Percentiles rank a stretch among this genome's conserved stretches.
Conservation (phyloP, 1,140 invertebrate genomes). For the Oedothorax gibbosus region DNA sequence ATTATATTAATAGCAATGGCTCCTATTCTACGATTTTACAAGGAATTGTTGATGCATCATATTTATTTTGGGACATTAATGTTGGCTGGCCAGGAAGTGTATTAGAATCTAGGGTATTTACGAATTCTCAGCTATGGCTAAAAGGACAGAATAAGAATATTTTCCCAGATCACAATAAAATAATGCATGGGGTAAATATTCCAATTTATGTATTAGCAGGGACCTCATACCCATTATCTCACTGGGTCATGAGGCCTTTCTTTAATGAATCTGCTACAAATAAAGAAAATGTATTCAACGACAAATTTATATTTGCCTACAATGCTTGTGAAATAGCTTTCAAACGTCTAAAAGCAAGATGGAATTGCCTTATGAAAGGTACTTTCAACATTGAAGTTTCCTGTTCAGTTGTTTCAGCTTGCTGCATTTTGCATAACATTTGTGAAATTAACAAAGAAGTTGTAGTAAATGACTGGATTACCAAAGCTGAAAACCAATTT, state of each 20-base stretch:
- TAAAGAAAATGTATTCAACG: conserved; percentile 37
- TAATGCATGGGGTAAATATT: background rate
- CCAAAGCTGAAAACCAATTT: conserved; percentile 33
- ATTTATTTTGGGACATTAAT: conserved; percentile 48
- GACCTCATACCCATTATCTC: conserved; percentile 29
- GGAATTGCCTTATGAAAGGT: conserved; percentile 25
- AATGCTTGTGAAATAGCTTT: conserved; percentile 46
- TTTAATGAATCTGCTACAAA: conserved; percentile 13
- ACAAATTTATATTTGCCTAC: conserved; percentile 45
- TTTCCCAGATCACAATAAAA: conserved; percentile 22
- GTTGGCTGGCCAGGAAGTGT: conserved; percentile 44
- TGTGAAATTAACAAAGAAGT: conserved; percentile 42
- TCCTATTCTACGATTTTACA: conserved; percentile 25
- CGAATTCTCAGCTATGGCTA: conserved; percentile 31
- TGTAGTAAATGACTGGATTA: conserved; percentile 27
- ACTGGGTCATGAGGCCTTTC: conserved; percentile 32
- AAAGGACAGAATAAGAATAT: conserved; percentile 33
- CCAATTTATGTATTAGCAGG: conserved; percentile 41
- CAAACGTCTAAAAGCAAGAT: conserved; percentile 48
- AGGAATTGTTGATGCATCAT: conserved; percentile 38
- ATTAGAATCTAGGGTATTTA: conserved; percentile 40
- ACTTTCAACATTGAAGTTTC: conserved; percentile 30
- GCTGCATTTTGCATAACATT: conserved; percentile 42
- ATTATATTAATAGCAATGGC: conserved; percentile 37
- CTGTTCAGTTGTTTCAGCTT: conserved; percentile 25